These are phyloP conservation scores for Aspidapion aeneum DNA, from an alignment of 2,888 invertebrate genomes.

Conservation along the genomic window DNA sequence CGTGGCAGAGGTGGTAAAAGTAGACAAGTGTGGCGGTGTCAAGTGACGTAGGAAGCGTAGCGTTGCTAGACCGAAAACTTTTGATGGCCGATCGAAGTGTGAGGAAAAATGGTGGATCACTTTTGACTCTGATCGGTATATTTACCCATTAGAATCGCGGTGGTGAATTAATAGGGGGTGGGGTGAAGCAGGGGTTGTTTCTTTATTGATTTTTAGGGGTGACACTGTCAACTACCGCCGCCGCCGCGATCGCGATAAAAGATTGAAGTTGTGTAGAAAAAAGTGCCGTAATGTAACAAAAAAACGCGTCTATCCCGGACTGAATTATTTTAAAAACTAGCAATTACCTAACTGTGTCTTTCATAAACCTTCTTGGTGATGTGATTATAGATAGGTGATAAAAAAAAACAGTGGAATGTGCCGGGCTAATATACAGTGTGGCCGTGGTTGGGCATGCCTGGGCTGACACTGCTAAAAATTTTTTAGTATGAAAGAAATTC, in stretches of 20 bases:
- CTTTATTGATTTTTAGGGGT: constrained; percentile 65
- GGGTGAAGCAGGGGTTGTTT: constrained; percentile 50
- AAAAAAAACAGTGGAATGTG: constrained; percentile 46
- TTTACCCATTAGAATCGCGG: constrained; percentile 42
- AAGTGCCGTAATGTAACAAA: constrained; percentile 34
- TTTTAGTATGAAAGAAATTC: constrained; percentile 50
- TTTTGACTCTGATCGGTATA: constrained; percentile 40
- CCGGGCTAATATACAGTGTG: constrained; percentile 39
- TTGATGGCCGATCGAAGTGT: constrained; percentile 6
- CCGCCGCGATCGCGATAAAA: constrained; percentile 47
- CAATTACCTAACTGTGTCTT: constrained; percentile 12
- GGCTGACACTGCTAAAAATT: constrained; percentile 43
- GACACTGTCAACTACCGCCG: constrained; percentile 60
- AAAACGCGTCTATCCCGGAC: constrained; percentile 17
- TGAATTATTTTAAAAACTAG: constrained; percentile 37
- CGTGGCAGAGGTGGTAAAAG: neutral
- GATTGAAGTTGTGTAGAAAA: constrained; percentile 51
- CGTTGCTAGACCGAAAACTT: neutral
- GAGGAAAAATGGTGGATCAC: constrained; percentile 26
- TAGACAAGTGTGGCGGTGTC: neutral
- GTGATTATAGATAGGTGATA: neutral
- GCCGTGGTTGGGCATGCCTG: constrained; percentile 41
- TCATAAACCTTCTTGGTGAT: neutral
- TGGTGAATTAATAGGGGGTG: constrained; percentile 47
- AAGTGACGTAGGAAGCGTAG: neutral